Percentiles rank a stretch among this genome's conserved stretches.
These are phyloP conservation scores for Odontomachus brunneus DNA, from an alignment of 1,140 invertebrate species.

Conservation along the genomic window DNA sequence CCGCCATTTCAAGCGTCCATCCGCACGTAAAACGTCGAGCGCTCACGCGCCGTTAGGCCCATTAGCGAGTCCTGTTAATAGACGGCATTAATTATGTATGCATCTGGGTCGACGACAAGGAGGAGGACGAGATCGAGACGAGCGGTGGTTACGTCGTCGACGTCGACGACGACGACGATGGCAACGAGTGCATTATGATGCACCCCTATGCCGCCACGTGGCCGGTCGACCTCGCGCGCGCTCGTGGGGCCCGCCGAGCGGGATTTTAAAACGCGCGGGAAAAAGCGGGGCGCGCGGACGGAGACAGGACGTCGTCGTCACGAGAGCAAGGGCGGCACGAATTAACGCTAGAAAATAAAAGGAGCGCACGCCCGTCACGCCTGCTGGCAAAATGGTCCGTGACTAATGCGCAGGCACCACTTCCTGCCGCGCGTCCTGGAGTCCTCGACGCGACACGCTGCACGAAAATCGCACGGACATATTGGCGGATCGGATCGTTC, in stretches of 20 bases:
- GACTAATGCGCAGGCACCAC: slow-evolving; percentile 80
- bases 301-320: slow-evolving; percentile 6
- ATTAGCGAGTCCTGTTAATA: slow-evolving; percentile 66
- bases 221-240: slow-evolving; percentile 59
- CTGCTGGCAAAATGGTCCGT: slow-evolving; percentile 84
- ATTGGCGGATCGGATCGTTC: slow-evolving; percentile 77
- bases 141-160: background rate
- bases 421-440: slow-evolving; percentile 63
- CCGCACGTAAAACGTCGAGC: slow-evolving; percentile 28
- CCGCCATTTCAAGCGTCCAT: background rate
- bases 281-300: slow-evolving; percentile 64
- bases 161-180: slow-evolving; percentile 49
- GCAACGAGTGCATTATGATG: slow-evolving; percentile 76
- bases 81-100: slow-evolving; percentile 69
- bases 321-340: slow-evolving; percentile 70
- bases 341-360: slow-evolving; percentile 83
- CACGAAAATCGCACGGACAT: slow-evolving; percentile 81
- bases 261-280: slow-evolving; percentile 82
- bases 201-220: slow-evolving; percentile 83
- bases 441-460: slow-evolving; percentile 67
- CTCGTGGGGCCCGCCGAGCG: slow-evolving; percentile 66
- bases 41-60: slow-evolving; percentile 62
- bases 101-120: slow-evolving; percentile 55
- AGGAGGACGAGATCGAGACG: slow-evolving; percentile 22
- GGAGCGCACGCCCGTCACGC: slow-evolving; percentile 82